A percentile compares a stretch with the other conserved stretches of the same genome.
Conservation (phyloP, 1,140 invertebrate genomes). For the Drosophila jambulina region DNA sequence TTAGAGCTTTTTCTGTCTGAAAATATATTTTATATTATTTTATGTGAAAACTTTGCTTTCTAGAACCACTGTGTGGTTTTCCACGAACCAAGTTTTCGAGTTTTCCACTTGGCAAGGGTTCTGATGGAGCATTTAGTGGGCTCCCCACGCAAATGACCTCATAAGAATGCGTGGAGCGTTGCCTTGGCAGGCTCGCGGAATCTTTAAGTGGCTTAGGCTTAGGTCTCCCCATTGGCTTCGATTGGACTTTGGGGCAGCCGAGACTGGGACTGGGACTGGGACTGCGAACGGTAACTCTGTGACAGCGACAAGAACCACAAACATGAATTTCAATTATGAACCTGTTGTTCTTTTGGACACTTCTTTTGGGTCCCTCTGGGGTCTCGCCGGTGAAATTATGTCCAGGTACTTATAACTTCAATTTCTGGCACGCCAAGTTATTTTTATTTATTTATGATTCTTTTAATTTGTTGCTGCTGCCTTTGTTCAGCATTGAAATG, state of each 20-base stretch:
- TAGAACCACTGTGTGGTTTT: slow-evolving; percentile 37
- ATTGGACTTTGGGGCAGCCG: slow-evolving; percentile 55
- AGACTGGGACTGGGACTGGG: not conserved
- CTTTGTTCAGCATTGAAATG: slow-evolving; percentile 63
- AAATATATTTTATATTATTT: not conserved
- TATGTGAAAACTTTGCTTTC: not conserved
- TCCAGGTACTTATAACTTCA: slow-evolving; percentile 60
- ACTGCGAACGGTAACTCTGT: slow-evolving; percentile 50
- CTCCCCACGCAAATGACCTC: slow-evolving; percentile 83
- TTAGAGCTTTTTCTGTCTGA: accelerated
- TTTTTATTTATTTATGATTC: slow-evolving; percentile 63
- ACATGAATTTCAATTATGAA: slow-evolving; percentile 83
- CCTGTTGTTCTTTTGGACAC: slow-evolving; percentile 77
- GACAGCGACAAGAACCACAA: slow-evolving; percentile 53
- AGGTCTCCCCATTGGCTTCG: slow-evolving; percentile 18
- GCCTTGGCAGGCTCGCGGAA: slow-evolving; percentile 62
- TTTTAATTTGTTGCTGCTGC: slow-evolving; percentile 1
- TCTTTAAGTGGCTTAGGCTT: slow-evolving; percentile 69
- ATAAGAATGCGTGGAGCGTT: slow-evolving; percentile 78
- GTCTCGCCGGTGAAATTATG: slow-evolving; percentile 61
- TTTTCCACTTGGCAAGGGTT: slow-evolving; percentile 51
- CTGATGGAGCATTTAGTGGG: slow-evolving; percentile 74
- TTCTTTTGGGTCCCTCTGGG: slow-evolving; percentile 33
- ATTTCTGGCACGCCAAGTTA: slow-evolving; percentile 72
- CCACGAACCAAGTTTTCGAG: slow-evolving; percentile 58